Evolutionary conservation across 2,888 invertebrate genomes (phyloP), one percentile per base, ranked within the genome.

Genomic region (Torymus texanus): DNA sequence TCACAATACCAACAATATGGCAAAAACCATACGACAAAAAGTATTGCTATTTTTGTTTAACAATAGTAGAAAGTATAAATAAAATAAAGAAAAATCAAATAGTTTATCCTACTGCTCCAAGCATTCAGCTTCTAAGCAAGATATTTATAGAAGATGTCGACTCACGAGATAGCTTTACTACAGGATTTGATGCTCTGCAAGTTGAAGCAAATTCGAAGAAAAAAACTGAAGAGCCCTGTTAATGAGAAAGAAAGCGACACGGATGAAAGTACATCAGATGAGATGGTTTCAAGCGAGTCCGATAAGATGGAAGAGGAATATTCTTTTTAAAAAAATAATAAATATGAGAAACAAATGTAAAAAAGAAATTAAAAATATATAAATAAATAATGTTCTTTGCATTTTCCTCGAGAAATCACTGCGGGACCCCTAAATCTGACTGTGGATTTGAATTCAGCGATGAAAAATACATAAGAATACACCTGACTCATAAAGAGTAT

Each of bases 1-100:
- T 24, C 3, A 24, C 24, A 24, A 24, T 3, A 24, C 56, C 14
- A 56, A 56, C n/a, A 13, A n/a, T 56, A 56, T 56, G 56, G 56
- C 2, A 56, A 56, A n/a, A 56, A n/a, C 56, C 14, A n/a, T 56
- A 2, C 56, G 16, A 56, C 1, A n/a, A 56, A 56, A 56, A 56
- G 2, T 10, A 56, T n/a, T 56, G 56, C 56, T 56, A 56, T 56
- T 56, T 56, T n/a, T 56, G 56, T 56, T 56, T 56, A 56, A 56
- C 56, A n/a, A n/a, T 1, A n/a, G 51, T 53, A 16, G 16, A 51
- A 67, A 14, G 67, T 67, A n/a, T 55, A n/a, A 24, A n/a, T 67
- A 55, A 67, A 10, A 18, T 67, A 53, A 51, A 55, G 29, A 50
- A 67, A 67, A 67, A 67, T n/a, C n/a, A 55, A 16, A 51, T 67